A percentile compares a stretch with the other conserved stretches of the same genome.
phyloP scores from a whole-genome alignment of 2,797 vertebrate species.

The Enteromius trimaculatus region DNA sequence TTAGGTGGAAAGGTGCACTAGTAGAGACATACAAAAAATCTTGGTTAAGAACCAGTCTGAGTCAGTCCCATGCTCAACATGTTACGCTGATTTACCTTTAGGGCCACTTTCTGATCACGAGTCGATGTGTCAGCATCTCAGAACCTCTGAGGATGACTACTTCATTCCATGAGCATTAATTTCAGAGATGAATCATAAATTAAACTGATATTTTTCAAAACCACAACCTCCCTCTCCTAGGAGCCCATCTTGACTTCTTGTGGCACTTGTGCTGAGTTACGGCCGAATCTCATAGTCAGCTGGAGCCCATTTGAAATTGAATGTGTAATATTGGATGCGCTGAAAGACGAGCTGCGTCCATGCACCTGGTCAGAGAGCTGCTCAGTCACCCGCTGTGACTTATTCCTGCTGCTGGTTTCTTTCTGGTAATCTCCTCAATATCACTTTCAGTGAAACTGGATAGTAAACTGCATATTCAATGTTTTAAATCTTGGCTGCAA shows the following conservation, averaged over 20 bases:
- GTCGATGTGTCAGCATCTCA: neutral
- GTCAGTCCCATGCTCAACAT: neutral
- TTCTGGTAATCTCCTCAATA: constrained; percentile 14
- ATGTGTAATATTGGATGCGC: constrained; percentile 45
- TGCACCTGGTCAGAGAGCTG: constrained; percentile 32
- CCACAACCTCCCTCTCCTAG: neutral
- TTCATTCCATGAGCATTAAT: neutral
- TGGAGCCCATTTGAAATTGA: constrained; percentile 41
- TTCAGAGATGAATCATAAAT: constrained; percentile 25
- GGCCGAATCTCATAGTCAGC: constrained; percentile 19
- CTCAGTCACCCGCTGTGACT: constrained; percentile 5
- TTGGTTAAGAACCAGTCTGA: neutral
- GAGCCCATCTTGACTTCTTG: constrained; percentile 19
- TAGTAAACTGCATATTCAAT: neutral
- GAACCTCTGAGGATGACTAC: neutral
- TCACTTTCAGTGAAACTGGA: constrained; percentile 5
- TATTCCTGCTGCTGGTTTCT: neutral
- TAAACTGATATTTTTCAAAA: neutral
- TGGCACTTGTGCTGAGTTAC: constrained; percentile 30
- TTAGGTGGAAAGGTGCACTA: neutral
- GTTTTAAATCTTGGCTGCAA: neutral
- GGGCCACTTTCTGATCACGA: neutral
- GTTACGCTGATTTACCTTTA: neutral
- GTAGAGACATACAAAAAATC: neutral
- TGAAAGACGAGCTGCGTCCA: constrained; percentile 42